phyloP scores from a whole-genome alignment of 2,113 vertebrate species.

The Labeo catla region DNA sequence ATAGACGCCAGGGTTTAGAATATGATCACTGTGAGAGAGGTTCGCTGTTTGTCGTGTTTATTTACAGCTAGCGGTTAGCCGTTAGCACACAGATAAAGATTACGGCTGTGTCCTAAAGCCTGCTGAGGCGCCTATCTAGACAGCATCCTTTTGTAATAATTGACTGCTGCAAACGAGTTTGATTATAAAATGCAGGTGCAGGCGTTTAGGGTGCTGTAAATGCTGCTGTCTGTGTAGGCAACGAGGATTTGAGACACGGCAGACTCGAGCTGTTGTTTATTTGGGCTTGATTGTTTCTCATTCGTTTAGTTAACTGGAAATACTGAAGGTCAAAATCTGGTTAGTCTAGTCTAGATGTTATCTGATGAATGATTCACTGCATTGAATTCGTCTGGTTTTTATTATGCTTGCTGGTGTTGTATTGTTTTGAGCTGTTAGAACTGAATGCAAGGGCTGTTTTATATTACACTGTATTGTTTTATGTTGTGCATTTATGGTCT shows the following conservation, averaged over 20 bases:
- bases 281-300: neutral
- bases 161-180: too few relatives aligned
- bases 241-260: neutral
- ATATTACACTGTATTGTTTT: neutral
- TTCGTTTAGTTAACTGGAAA: neutral
- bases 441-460: neutral
- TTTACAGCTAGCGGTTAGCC: slow-evolving; percentile 11
- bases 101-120: neutral
- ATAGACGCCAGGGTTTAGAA: neutral
- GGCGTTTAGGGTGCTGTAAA: neutral
- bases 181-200: neutral
- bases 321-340: neutral
- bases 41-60: slow-evolving; percentile 6
- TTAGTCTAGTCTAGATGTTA: neutral
- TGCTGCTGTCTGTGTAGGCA: neutral
- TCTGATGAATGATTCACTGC: neutral
- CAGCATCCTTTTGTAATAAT: neutral
- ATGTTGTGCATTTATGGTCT: neutral
- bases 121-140: neutral
- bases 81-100: slow-evolving; percentile 14
- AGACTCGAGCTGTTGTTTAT: neutral
- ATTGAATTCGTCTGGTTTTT: neutral
- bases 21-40: neutral
- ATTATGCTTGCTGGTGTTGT: too few relatives aligned
- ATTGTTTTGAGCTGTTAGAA: neutral